A percentile compares a stretch with the other conserved stretches of the same genome.
These are phyloP conservation scores for Phalloptychus januarius DNA, from an alignment of 2,797 vertebrate genomes.

Conservation along the genomic window DNA sequence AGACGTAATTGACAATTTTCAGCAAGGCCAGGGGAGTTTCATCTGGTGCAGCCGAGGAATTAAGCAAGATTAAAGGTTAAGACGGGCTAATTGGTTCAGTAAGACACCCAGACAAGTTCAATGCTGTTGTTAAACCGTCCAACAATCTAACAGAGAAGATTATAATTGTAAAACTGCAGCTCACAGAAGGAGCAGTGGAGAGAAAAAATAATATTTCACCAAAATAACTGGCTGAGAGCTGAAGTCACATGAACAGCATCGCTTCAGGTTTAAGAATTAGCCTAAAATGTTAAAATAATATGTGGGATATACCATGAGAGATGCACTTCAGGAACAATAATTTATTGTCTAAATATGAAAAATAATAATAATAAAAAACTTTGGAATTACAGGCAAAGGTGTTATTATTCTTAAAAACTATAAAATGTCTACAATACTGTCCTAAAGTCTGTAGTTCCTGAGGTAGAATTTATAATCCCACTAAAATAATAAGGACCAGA, in stretches of 20 bases:
- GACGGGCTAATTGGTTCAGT: conserved; percentile 73
- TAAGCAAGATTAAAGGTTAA: conserved; percentile 74
- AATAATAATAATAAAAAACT: background rate
- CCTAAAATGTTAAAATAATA: background rate
- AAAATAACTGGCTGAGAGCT: conserved; percentile 30
- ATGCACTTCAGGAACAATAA: background rate
- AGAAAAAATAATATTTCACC: conserved; percentile 17
- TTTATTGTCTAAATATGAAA: background rate
- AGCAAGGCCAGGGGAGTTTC: conserved; percentile 51
- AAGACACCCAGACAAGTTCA: conserved; percentile 60
- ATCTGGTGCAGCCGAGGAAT: conserved; percentile 57
- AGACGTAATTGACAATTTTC: conserved; percentile 76
- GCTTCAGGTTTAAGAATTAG: background rate
- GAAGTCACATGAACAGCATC: conserved; percentile 7
- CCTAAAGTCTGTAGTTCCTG: background rate
- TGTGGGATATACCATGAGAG: background rate
- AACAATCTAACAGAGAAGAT: conserved; percentile 27
- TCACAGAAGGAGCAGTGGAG: conserved; percentile 24
- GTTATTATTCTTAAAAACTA: background rate
- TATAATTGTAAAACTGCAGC: conserved; percentile 39
- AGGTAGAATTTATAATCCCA: background rate
- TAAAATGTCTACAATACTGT: background rate
- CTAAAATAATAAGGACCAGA: background rate
- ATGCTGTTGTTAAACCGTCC: conserved; percentile 48
- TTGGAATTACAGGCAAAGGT: no score